Percentiles rank a stretch among this genome's conserved stretches.
Evolutionary conservation across 1,140 invertebrate species (phyloP).

Genomic region (Mercenaria mercenaria): DNA sequence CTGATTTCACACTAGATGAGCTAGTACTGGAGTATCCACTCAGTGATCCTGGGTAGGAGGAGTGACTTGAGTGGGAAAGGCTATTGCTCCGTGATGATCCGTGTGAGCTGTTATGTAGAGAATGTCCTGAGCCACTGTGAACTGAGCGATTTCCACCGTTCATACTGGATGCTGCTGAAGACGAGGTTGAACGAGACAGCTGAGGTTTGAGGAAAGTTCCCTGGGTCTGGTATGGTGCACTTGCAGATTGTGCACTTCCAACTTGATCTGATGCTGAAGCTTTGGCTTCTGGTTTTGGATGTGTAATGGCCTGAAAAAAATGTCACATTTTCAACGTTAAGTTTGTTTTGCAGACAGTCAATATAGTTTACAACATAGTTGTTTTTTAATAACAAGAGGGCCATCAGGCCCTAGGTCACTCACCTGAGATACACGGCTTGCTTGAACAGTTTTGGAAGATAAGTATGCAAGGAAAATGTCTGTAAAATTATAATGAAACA

Average conservation of each 20-base stretch:
- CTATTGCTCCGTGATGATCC: neutral
- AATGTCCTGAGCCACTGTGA: neutral
- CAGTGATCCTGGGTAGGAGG: slow-evolving; percentile 26
- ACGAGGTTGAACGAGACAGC: slow-evolving; percentile 50
- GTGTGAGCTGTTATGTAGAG: neutral
- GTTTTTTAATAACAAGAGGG: too few relatives aligned
- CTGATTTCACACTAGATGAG: slow-evolving; percentile 48
- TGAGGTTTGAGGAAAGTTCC: slow-evolving; percentile 50
- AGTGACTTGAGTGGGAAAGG: slow-evolving; percentile 2
- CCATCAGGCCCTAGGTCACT: too few relatives aligned
- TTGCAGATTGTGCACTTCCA: neutral
- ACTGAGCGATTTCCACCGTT: neutral
- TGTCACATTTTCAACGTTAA: neutral
- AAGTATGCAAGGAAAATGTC: too few relatives aligned
- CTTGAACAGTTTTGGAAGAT: too few relatives aligned
- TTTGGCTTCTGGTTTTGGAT: neutral
- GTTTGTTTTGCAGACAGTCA: too few relatives aligned
- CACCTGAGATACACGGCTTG: too few relatives aligned
- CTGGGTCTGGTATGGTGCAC: neutral
- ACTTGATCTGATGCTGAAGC: too few relatives aligned
- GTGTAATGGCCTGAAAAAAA: slow-evolving; percentile 18
- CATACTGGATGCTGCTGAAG: neutral
- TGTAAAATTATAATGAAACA: too few relatives aligned
- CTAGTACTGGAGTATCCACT: slow-evolving; percentile 40
- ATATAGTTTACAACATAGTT: too few relatives aligned